Conservation (phyloP, 2,113 vertebrate genomes). For the Mohoua ochrocephala region DNA sequence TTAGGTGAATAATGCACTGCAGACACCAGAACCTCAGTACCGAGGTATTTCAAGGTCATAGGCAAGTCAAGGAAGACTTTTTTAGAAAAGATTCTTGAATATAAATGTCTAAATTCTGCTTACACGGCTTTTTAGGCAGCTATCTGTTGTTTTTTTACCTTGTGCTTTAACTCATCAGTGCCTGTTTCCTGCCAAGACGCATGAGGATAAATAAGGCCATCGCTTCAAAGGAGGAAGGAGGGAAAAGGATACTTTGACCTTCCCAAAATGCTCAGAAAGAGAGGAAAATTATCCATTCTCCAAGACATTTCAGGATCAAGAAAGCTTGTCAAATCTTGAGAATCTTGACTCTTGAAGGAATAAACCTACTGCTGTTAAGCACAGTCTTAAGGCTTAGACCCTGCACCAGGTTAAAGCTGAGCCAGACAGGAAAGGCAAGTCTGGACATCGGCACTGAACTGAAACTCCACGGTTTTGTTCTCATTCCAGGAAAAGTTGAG, state of each 20-base stretch:
- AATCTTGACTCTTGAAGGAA: too few species aligned
- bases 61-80: neutral
- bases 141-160: neutral
- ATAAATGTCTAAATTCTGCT: neutral
- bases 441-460: neutral
- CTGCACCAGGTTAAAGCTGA: neutral
- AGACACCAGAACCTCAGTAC: neutral
- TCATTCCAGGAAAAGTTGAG: neutral
- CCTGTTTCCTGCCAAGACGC: neutral
- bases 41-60: neutral
- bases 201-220: neutral
- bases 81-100: neutral
- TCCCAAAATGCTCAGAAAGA: neutral
- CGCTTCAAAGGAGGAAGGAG: neutral
- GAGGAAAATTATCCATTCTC: neutral
- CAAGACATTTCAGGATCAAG: neutral
- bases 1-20: neutral
- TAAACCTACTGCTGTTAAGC: neutral
- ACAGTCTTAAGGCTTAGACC: neutral
- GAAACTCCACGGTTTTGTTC: neutral
- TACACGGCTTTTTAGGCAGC: neutral
- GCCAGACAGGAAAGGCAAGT: neutral
- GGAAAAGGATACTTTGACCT: neutral
- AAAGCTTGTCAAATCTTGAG: too few species aligned
- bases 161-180: neutral